Evolutionary conservation across 2,888 invertebrate genomes (phyloP).

Genomic region (Drosophila meridionalis): DNA sequence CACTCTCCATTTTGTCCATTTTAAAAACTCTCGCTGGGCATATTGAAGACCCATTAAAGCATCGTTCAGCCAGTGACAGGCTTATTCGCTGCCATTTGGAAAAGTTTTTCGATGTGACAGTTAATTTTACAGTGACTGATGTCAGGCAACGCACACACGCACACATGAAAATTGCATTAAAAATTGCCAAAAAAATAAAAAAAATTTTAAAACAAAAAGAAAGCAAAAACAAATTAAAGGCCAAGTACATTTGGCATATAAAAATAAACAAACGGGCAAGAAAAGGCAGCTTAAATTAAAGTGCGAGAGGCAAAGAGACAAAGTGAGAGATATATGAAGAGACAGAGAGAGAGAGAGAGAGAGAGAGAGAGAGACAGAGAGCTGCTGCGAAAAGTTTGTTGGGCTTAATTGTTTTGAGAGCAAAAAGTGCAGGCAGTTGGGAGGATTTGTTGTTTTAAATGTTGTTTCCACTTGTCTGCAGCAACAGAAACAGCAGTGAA

Average conservation of each 20-base stretch:
- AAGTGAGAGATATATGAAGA: neutral
- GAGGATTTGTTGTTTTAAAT: conserved; percentile 22
- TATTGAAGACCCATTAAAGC: conserved; percentile 64
- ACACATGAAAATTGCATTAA: conserved; percentile 52
- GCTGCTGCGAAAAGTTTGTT: conserved; percentile 40
- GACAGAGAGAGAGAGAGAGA: neutral
- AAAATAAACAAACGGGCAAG: conserved; percentile 22
- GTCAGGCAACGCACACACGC: conserved; percentile 38
- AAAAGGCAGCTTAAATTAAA: neutral
- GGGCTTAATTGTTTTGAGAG: conserved; percentile 57
- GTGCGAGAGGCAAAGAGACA: neutral
- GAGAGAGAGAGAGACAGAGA: neutral
- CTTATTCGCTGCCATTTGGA: conserved; percentile 32
- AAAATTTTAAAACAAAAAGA: conserved; percentile 27
- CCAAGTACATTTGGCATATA: conserved; percentile 52
- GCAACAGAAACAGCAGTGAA: conserved; percentile 29
- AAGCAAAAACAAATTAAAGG: conserved; percentile 49
- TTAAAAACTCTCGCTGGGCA: conserved; percentile 21
- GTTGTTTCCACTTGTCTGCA: conserved; percentile 59
- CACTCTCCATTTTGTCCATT: neutral
- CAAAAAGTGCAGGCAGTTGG: conserved; percentile 47
- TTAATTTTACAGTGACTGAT: conserved; percentile 68
- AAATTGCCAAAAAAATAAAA: conserved; percentile 33
- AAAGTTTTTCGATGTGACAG: conserved; percentile 61
- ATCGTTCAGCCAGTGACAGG: conserved; percentile 71